A percentile compares a stretch with the other conserved stretches of the same genome.
These are phyloP conservation scores for Ceratina japonica DNA, from an alignment of 1,140 invertebrate species.

Conservation along the genomic window DNA sequence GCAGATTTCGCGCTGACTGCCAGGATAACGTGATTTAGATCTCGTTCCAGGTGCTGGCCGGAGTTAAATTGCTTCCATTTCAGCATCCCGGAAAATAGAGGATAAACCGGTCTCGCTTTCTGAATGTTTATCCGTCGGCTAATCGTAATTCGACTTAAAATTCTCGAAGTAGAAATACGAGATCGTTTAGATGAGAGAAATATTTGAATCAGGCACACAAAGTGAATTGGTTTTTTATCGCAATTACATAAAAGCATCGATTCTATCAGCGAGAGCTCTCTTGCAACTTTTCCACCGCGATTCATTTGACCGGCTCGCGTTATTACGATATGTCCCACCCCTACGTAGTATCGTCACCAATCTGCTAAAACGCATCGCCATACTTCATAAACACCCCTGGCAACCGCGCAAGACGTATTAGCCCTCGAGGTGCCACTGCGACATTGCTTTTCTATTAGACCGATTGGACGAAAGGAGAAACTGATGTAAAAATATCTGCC, in stretches of 20 bases:
- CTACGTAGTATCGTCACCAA: constrained; percentile 59
- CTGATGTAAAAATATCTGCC: constrained; percentile 29
- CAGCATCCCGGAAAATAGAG: neutral
- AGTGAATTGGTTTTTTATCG: constrained; percentile 8
- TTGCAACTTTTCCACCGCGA: constrained; percentile 21
- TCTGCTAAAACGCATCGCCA: constrained; percentile 71
- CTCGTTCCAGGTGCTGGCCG: constrained; percentile 23
- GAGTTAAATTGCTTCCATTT: constrained; percentile 14
- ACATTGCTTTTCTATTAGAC: constrained; percentile 71
- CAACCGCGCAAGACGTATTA: constrained; percentile 52
- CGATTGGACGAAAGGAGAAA: constrained; percentile 62
- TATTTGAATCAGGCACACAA: neutral
- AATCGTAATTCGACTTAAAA: too few relatives aligned
- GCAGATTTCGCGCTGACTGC: constrained; percentile 49
- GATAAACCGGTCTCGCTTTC: neutral
- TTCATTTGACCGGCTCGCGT: constrained; percentile 38
- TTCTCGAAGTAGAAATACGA: neutral
- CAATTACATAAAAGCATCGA: constrained; percentile 35
- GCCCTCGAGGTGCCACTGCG: constrained; percentile 21
- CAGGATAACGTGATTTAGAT: constrained; percentile 49
- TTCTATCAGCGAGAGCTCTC: constrained; percentile 9
- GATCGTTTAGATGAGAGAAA: neutral
- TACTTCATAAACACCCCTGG: constrained; percentile 69
- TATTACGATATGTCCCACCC: constrained; percentile 52
- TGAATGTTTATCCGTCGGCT: too few relatives aligned